Conservation (phyloP, 1,140 invertebrate genomes). For the Heliothis virescens region DNA sequence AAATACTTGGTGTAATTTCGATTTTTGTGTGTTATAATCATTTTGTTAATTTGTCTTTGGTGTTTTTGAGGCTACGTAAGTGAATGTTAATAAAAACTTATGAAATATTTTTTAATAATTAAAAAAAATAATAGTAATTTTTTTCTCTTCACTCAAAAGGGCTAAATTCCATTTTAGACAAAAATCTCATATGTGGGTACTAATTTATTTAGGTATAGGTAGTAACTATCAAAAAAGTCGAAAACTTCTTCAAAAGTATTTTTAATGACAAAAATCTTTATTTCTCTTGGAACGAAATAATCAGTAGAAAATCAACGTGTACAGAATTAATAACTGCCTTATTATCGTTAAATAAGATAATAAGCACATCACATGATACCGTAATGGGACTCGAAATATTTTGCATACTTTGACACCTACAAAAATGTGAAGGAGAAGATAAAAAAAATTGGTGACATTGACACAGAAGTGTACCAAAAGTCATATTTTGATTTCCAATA, state of each 20-base stretch:
- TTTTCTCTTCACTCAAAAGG: neutral
- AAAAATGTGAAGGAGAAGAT: slow-evolving; percentile 67
- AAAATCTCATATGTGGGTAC: too few relatives aligned
- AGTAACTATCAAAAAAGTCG: too few relatives aligned
- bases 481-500: neutral
- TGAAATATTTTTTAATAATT: neutral
- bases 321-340: slow-evolving; percentile 43
- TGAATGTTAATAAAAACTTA: neutral
- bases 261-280: too few relatives aligned
- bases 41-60: slow-evolving; percentile 8
- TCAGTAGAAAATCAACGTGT: neutral
- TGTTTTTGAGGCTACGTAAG: neutral
- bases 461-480: slow-evolving; percentile 52
- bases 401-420: slow-evolving; percentile 68
- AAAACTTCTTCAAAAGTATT: too few relatives aligned
- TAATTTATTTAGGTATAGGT: too few relatives aligned
- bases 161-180: neutral
- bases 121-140: too few relatives aligned
- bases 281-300: too few relatives aligned
- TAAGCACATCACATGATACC: slow-evolving; percentile 41
- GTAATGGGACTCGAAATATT: slow-evolving; percentile 58
- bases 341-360: slow-evolving; percentile 51
- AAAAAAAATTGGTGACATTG: slow-evolving; percentile 41
- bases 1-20: slow-evolving; percentile 35
- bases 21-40: slow-evolving; percentile 28